A percentile compares a stretch with the other conserved stretches of the same genome.
phyloP scores from a whole-genome alignment of 2,797 vertebrate species.

The Emys orbicularis region DNA sequence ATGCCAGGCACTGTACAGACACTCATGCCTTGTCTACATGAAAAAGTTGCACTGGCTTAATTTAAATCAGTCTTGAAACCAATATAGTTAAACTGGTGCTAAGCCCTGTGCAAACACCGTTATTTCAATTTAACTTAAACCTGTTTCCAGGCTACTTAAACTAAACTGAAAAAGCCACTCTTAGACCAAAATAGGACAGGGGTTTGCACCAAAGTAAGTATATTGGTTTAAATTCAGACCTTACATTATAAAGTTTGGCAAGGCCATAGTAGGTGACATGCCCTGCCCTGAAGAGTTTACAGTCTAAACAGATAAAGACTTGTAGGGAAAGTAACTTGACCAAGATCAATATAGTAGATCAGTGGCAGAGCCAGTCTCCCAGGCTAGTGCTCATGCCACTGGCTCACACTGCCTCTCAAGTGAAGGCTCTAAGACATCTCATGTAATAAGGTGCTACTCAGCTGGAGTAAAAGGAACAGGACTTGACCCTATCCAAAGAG shows the following conservation, averaged over 20 bases:
- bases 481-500: too few relatives aligned
- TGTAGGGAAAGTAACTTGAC: background rate
- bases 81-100: background rate
- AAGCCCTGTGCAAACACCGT: background rate
- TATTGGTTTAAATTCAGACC: too few relatives aligned
- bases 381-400: background rate
- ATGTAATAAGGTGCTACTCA: too few relatives aligned
- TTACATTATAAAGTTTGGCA: too few relatives aligned
- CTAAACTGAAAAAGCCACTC: too few relatives aligned
- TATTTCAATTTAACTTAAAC: background rate
- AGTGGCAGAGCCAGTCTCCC: background rate
- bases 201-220: background rate
- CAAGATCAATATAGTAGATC: background rate
- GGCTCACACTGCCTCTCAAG: too few relatives aligned
- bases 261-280: too few relatives aligned
- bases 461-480: too few relatives aligned
- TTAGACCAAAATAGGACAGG: background rate
- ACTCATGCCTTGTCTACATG: background rate
- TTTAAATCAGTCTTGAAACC: background rate
- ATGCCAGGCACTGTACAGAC: background rate
- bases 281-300: too few relatives aligned
- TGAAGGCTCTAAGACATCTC: too few relatives aligned
- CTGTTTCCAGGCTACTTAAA: background rate
- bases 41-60: background rate
- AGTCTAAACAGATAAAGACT: too few relatives aligned